phyloP scores from a whole-genome alignment of 2,797 vertebrate genomes.

The Manis javanica region DNA sequence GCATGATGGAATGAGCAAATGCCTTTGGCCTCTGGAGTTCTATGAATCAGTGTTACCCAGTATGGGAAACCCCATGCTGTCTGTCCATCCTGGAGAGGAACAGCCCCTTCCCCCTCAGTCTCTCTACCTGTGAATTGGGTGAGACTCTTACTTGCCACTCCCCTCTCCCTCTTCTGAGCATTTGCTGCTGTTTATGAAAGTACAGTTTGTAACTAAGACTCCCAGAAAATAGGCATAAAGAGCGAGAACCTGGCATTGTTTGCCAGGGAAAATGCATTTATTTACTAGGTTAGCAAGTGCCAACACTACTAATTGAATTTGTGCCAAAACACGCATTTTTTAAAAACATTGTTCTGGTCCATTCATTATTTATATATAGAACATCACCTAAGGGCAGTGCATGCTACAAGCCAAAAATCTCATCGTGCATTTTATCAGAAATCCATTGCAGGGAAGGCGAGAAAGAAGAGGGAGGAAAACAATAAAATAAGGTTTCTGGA shows the following conservation, averaged over 20 bases:
- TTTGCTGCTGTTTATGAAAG: constrained; percentile 35
- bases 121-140: constrained; percentile 29
- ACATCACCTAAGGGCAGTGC: constrained; percentile 79
- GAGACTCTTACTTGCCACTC: neutral
- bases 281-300: constrained; percentile 75
- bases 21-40: constrained; percentile 67
- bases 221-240: constrained; percentile 60
- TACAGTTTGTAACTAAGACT: neutral
- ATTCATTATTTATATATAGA: constrained; percentile 83
- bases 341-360: constrained; percentile 78
- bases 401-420: constrained; percentile 77
- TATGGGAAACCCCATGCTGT: constrained; percentile 41
- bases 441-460: constrained; percentile 60
- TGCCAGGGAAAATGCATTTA: constrained; percentile 75
- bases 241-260: constrained; percentile 11
- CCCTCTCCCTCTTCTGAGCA: neutral
- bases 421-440: constrained; percentile 80
- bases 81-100: neutral
- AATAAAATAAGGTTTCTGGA: constrained; percentile 74
- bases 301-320: constrained; percentile 78
- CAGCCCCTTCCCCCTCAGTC: constrained; percentile 7
- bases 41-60: constrained; percentile 58
- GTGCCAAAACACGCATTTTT: constrained; percentile 79
- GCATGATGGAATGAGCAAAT: constrained; percentile 71
- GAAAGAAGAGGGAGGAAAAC: constrained; percentile 45